phyloP scores from a whole-genome alignment of 2,888 invertebrate species.

The Acronicta alni region DNA sequence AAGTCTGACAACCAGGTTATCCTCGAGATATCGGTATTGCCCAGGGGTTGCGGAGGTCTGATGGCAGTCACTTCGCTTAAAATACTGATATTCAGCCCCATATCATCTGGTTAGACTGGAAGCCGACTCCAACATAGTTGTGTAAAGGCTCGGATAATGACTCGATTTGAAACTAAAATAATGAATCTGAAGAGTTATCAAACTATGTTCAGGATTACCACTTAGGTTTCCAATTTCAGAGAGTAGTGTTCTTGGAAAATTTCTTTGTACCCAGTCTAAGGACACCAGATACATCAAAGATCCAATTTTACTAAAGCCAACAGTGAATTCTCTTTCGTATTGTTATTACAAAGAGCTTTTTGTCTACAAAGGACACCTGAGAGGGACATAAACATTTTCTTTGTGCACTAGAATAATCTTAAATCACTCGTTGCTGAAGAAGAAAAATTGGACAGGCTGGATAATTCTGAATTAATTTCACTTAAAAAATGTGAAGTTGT shows the following conservation, averaged over 20 bases:
- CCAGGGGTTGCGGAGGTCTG: too few relatives aligned
- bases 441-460: conserved; percentile 5
- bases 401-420: conserved; percentile 2
- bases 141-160: too few relatives aligned
- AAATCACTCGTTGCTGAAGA: conserved; percentile 9
- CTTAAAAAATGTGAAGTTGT: too few relatives aligned
- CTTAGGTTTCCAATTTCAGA: conserved; percentile 24
- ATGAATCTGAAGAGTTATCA: conserved; percentile 7
- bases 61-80: too few relatives aligned
- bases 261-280: conserved; percentile 7
- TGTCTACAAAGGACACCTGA: conserved; percentile 31
- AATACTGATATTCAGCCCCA: too few relatives aligned
- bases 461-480: conserved; percentile 1
- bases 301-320: conserved; percentile 16
- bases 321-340: conserved; percentile 16
- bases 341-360: conserved; percentile 35
- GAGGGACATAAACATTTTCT: conserved; percentile 22
- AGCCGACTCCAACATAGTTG: too few relatives aligned
- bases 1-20: too few relatives aligned
- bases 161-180: not conserved
- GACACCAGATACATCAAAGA: conserved; percentile 27
- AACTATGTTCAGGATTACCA: conserved; percentile 13
- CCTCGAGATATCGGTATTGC: too few relatives aligned
- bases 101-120: too few relatives aligned
- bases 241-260: conserved; percentile 23